A percentile compares a stretch with the other conserved stretches of the same genome.
Evolutionary conservation across 2,113 vertebrate species (phyloP).

Genomic region (Zosterops hypoxanthus): DNA sequence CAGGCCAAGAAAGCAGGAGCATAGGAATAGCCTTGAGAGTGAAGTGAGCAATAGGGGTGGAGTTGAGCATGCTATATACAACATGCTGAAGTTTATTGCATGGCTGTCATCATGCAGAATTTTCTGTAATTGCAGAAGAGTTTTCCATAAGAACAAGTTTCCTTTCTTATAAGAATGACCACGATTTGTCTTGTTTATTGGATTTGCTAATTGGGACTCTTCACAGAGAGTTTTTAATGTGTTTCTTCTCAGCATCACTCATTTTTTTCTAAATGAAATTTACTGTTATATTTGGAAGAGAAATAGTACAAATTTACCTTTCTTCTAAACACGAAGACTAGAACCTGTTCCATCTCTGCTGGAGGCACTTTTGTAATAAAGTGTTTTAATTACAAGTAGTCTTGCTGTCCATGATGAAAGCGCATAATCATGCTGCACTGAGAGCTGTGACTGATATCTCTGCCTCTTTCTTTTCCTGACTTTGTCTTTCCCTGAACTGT

Average conservation of each 20-base stretch:
- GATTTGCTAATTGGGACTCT: not conserved
- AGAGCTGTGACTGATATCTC: not conserved
- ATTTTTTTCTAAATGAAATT: not conserved
- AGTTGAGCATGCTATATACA: not conserved
- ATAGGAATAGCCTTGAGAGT: not conserved
- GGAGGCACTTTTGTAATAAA: not conserved
- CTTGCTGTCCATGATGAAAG: not conserved
- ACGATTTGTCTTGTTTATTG: not conserved
- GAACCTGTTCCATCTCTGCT: not conserved
- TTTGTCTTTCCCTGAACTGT: not conserved
- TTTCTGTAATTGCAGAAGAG: not conserved
- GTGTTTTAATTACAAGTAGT: constrained; percentile 31
- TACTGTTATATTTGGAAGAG: not conserved
- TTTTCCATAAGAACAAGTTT: not conserved
- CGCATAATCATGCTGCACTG: not conserved
- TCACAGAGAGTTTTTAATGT: not conserved
- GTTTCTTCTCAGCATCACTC: not conserved
- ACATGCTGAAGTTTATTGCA: not conserved
- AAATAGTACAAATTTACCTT: not conserved
- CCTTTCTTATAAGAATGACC: not conserved
- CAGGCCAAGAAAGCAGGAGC: not conserved
- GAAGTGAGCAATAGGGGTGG: not conserved
- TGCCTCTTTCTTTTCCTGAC: not conserved
- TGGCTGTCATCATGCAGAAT: not conserved
- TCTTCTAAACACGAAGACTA: not conserved